Conservation (phyloP, 2,113 vertebrate species). For the Cryptomyrus ogoouensis region DNA sequence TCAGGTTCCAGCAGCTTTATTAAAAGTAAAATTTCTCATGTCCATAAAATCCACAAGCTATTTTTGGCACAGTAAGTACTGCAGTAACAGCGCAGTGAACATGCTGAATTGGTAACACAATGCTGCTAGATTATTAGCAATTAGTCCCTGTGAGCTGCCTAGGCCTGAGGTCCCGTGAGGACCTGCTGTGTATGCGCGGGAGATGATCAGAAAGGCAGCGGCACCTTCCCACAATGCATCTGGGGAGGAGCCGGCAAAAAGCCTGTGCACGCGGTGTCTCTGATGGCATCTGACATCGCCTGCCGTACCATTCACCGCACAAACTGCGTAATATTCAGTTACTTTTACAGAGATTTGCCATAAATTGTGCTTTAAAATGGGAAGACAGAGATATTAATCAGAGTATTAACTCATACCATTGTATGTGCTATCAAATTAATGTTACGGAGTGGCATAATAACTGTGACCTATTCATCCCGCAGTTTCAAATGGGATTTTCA, state of each 20-base stretch:
- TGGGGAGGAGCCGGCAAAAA: background rate
- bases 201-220: background rate
- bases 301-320: background rate
- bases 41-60: background rate
- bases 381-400: background rate
- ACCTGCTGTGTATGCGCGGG: background rate
- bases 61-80: background rate
- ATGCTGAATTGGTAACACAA: background rate
- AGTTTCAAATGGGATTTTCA: background rate
- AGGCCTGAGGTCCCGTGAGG: background rate
- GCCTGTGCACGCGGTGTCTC: background rate
- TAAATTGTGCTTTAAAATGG: background rate
- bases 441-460: background rate
- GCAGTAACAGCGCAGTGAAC: background rate
- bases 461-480: background rate
- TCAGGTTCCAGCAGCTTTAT: constrained; percentile 2
- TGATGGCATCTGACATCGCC: background rate
- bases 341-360: background rate
- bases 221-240: background rate
- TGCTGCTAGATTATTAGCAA: background rate
- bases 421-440: background rate
- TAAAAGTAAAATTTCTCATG: background rate
- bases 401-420: background rate
- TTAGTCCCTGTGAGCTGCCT: background rate
- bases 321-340: background rate